phyloP scores from a whole-genome alignment of 2,888 invertebrate species.

The Xanthorhoe spadicearia region DNA sequence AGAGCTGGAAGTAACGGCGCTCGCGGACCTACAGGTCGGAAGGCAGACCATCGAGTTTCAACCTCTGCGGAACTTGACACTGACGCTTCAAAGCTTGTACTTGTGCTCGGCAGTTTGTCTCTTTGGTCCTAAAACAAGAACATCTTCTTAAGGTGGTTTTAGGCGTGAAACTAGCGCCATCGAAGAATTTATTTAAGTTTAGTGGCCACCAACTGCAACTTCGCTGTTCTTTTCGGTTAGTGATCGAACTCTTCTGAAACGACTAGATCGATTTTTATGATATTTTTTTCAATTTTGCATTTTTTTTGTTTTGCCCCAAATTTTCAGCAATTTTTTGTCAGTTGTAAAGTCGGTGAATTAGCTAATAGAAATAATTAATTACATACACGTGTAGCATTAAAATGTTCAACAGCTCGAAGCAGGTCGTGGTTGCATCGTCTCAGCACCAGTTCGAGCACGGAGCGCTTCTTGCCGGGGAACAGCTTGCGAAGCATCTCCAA shows the following conservation, averaged over 20 bases:
- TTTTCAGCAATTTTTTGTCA: too few species aligned
- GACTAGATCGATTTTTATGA: too few species aligned
- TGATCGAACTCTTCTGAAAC: too few species aligned
- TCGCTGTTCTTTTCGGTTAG: too few species aligned
- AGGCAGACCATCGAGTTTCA: constrained; percentile 77
- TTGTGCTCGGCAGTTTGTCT: constrained; percentile 61
- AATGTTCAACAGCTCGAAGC: constrained; percentile 95
- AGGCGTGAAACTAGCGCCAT: too few species aligned
- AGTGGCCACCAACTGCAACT: too few species aligned
- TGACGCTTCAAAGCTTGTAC: constrained; percentile 62
- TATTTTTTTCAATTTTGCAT: too few species aligned
- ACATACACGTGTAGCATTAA: constrained; percentile 81
- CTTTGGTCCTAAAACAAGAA: constrained; percentile 59
- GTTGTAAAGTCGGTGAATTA: too few species aligned
- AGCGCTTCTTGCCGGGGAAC: constrained; percentile 95
- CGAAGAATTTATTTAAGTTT: too few species aligned
- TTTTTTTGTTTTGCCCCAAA: too few species aligned
- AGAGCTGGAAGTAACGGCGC: constrained; percentile 77
- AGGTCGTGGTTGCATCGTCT: constrained; percentile 96
- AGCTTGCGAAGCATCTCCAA: constrained; percentile 94
- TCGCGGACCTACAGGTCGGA: constrained; percentile 77
- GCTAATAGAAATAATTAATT: too few species aligned
- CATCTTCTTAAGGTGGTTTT: too few species aligned
- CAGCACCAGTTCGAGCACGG: constrained; percentile 95
- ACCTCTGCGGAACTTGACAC: constrained; percentile 72